These are phyloP conservation scores for Barnardius zonarius DNA, from an alignment of 2,113 vertebrate species.

Conservation along the genomic window DNA sequence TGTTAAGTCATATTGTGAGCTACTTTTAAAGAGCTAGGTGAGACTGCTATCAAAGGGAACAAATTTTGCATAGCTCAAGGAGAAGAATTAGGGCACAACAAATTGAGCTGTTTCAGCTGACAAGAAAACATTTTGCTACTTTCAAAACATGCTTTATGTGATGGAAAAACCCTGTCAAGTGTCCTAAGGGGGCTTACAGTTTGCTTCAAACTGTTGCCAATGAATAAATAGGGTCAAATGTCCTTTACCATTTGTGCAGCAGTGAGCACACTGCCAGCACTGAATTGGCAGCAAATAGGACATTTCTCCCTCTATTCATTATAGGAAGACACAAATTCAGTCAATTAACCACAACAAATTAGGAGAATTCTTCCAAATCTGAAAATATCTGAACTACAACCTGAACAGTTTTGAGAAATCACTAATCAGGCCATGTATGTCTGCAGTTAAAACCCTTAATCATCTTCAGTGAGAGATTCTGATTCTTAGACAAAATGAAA, in stretches of 20 bases:
- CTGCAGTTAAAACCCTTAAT: background rate
- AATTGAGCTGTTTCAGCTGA: constrained; percentile 10
- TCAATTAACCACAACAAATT: background rate
- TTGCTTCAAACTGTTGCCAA: constrained; percentile 10
- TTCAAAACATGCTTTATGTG: background rate
- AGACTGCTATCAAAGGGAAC: background rate
- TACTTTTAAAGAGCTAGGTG: background rate
- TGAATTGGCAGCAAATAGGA: background rate
- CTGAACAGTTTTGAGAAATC: background rate
- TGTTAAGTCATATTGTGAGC: background rate
- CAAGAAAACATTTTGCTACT: constrained; percentile 19
- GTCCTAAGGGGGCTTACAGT: background rate
- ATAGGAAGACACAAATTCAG: background rate
- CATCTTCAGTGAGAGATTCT: background rate
- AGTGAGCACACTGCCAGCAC: background rate
- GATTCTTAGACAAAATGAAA: background rate
- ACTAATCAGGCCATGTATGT: background rate
- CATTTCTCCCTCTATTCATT: background rate
- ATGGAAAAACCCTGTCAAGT: constrained; percentile 16
- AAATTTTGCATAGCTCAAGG: background rate
- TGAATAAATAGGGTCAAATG: constrained; percentile 22
- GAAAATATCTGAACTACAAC: background rate
- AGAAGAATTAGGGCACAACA: constrained; percentile 37
- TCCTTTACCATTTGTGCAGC: constrained; percentile 10
- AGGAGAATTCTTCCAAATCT: background rate